phyloP scores from a whole-genome alignment of 2,113 vertebrate species.

The Hippocampus comes region DNA sequence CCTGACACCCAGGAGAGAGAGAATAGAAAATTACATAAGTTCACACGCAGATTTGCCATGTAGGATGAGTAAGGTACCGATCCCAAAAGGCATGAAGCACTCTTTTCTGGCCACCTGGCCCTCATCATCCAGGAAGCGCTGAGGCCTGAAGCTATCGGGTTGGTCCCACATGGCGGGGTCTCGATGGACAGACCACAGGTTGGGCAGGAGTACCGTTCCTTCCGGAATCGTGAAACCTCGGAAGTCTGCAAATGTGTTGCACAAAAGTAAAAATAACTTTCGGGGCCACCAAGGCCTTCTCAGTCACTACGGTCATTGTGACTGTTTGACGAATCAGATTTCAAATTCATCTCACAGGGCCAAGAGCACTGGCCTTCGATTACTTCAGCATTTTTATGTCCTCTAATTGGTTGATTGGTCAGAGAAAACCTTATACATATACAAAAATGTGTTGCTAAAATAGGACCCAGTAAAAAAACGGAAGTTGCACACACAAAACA shows the following conservation, averaged over 20 bases:
- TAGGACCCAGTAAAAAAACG: not conserved
- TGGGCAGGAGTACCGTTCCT: constrained; percentile 83
- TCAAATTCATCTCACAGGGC: no score
- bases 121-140: constrained; percentile 85
- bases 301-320: no score
- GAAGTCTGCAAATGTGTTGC: constrained; percentile 73
- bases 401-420: no score
- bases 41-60: not conserved
- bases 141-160: constrained; percentile 82
- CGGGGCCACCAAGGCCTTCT: no score
- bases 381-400: no score
- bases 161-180: constrained; percentile 88
- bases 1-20: constrained; percentile 64
- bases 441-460: no score
- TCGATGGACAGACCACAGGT: constrained; percentile 90
- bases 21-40: not conserved
- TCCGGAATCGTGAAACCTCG: constrained; percentile 90
- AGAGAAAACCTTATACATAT: no score
- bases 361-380: no score
- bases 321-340: no score
- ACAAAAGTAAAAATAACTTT: not conserved
- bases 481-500: not conserved
- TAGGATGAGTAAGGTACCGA: constrained; percentile 71
- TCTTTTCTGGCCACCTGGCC: constrained; percentile 84
- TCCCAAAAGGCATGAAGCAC: constrained; percentile 90